These are phyloP conservation scores for Zapornia atra DNA, from an alignment of 2,113 vertebrate genomes.

Conservation along the genomic window DNA sequence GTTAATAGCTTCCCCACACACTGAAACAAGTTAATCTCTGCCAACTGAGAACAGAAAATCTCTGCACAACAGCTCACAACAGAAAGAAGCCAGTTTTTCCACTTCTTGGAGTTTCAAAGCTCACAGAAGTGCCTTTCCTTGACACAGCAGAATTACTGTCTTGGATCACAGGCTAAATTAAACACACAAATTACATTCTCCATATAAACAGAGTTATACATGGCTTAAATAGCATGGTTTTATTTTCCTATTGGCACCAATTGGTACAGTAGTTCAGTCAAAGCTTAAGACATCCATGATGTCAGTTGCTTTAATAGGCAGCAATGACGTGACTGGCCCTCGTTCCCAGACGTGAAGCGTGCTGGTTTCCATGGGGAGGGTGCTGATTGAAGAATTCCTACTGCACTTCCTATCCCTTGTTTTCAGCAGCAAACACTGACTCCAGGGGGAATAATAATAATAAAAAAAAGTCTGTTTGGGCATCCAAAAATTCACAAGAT, in stretches of 20 bases:
- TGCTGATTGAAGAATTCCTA: conserved; percentile 35
- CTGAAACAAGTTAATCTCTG: conserved; percentile 3
- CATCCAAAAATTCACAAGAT: conserved; percentile 39
- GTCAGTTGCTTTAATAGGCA: conserved; percentile 66
- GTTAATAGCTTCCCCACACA: background rate
- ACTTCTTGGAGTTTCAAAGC: conserved; percentile 10
- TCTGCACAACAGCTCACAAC: background rate
- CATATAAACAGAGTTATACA: conserved; percentile 46
- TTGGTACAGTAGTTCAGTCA: conserved; percentile 48
- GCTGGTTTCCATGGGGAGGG: conserved; percentile 60
- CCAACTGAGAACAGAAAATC: background rate
- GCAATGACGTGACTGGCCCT: background rate
- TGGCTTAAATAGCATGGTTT: conserved; percentile 44
- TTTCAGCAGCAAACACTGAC: conserved; percentile 20
- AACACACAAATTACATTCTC: conserved; percentile 45
- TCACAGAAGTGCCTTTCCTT: conserved; percentile 5
- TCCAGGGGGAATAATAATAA: background rate
- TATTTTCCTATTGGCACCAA: conserved; percentile 55
- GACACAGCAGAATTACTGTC: conserved; percentile 42
- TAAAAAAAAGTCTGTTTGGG: background rate
- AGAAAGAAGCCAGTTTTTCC: background rate
- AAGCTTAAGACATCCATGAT: conserved; percentile 42
- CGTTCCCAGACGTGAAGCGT: conserved; percentile 28
- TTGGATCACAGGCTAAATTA: conserved; percentile 61
- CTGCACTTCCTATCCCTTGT: conserved; percentile 33